Evolutionary conservation across 2,888 invertebrate species (phyloP), one percentile per base, ranked within the genome.

Genomic region (Cyrtodaria siliqua): DNA sequence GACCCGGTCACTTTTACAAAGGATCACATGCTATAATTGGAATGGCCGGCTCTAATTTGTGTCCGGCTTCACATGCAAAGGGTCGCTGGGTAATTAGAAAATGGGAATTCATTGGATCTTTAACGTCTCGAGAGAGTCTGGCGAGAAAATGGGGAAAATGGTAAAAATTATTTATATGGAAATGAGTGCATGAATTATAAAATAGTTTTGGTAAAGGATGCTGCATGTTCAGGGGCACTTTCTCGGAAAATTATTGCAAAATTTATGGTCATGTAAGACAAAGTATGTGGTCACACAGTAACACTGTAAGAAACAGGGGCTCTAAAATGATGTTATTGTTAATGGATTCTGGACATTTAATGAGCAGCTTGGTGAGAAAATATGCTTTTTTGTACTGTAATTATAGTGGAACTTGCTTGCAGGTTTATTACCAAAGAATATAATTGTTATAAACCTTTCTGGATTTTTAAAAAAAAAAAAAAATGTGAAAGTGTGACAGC

Each of bases 191-290:
- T 33, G 33, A 33, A n/a, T n/a, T n/a, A n/a, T 70, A 70, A 70
- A 76, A 76, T 76, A 66, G 47, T 76, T 76, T 70, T 76, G 75
- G 75, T 70, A 76, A 76, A 70, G 57, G 70, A 38, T 52, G n/a
- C 29, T 26, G n/a, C 47, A 24, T 27, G 18, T n/a, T 16, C n/a
- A 40, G 56, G 56, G 23, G 38, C 33, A 8, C 33, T 33, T 8
- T 33, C 33, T 33, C 33, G 33, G 33, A 33, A 33, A 33, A 33
- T 33, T 8, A 33, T 33, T 12, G 4, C 4, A 8, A 33, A 33
- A 33, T 33, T 8, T 4, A 33, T 33, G 33, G 4, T 33, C 33
- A 33, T 12, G 12, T 4, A 12, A n/a, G n/a, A n/a, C n/a, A n/a
- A n/a, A n/a, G n/a, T n/a, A n/a, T n/a, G n/a, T n/a, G n/a, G n/a